These are phyloP conservation scores for Synanceia verrucosa DNA, from an alignment of 2,797 vertebrate genomes.

Conservation along the genomic window DNA sequence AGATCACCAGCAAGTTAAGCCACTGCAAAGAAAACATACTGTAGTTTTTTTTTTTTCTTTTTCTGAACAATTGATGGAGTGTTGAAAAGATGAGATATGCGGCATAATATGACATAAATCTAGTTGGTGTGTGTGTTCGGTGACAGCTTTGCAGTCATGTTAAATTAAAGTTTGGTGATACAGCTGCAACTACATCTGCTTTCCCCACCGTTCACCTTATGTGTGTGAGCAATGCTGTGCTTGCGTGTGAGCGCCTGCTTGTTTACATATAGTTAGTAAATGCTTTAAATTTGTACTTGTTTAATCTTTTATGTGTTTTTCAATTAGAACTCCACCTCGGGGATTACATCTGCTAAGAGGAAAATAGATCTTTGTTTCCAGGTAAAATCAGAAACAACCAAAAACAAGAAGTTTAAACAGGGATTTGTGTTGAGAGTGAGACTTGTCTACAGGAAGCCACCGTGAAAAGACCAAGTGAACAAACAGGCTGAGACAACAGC, in stretches of 20 bases:
- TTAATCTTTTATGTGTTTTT: conserved; percentile 51
- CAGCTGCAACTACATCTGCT: conserved; percentile 18
- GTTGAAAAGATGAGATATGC: background rate
- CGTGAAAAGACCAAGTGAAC: conserved; percentile 53
- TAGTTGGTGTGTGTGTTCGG: background rate
- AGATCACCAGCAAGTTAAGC: conserved; percentile 13
- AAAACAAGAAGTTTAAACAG: conserved; percentile 50
- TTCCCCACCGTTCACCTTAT: background rate
- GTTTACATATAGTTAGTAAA: conserved; percentile 12
- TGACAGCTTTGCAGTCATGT: conserved; percentile 15
- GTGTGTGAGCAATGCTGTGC: background rate
- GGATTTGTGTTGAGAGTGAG: conserved; percentile 54
- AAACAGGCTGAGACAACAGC: conserved; percentile 59
- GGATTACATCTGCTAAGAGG: conserved; percentile 54
- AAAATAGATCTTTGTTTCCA: conserved; percentile 54
- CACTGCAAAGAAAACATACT: conserved; percentile 14
- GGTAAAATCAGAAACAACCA: conserved; percentile 47
- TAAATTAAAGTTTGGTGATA: conserved; percentile 9
- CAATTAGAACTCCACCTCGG: conserved; percentile 32
- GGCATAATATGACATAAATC: conserved; percentile 4
- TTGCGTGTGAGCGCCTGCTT: background rate
- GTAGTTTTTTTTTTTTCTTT: background rate
- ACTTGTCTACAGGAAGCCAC: conserved; percentile 42
- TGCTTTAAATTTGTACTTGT: conserved; percentile 29
- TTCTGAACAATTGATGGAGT: background rate